Percentiles rank a stretch among this genome's conserved stretches.
Evolutionary conservation across 2,888 invertebrate species (phyloP).

Genomic region (Cerastis rubricosa): DNA sequence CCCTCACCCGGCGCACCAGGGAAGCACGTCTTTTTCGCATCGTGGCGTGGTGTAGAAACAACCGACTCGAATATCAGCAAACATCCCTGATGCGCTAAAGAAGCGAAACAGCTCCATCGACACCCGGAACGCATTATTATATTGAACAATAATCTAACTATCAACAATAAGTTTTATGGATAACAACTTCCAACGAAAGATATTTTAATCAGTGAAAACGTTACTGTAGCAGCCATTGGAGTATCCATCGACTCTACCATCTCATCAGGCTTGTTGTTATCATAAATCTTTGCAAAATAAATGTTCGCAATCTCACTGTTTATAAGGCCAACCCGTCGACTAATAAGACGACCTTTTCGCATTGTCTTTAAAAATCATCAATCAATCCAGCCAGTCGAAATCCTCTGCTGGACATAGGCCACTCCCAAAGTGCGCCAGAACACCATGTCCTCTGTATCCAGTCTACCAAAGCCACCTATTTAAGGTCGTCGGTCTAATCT

Average conservation of each 20-base stretch:
- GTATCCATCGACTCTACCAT: not conserved
- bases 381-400: not conserved
- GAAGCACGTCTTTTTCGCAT: too few relatives aligned
- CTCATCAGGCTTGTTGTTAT: not conserved
- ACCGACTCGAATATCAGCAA: too few relatives aligned
- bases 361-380: not conserved
- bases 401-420: not conserved
- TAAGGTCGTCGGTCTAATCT: not conserved
- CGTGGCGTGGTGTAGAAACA: too few relatives aligned
- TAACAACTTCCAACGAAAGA: not conserved
- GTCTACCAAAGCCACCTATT: not conserved
- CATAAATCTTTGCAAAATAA: not conserved
- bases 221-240: not conserved
- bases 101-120: too few relatives aligned
- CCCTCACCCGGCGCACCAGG: too few relatives aligned
- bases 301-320: not conserved
- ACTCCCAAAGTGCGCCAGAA: not conserved
- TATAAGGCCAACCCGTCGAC: not conserved
- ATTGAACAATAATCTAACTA: too few relatives aligned
- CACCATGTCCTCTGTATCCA: not conserved
- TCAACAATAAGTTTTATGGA: not conserved
- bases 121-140: too few relatives aligned
- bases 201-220: not conserved
- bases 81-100: too few relatives aligned
- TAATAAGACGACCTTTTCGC: not conserved